A percentile compares a stretch with the other conserved stretches of the same genome.
Conservation (phyloP, 2,113 vertebrate genomes). For the Clarias macrocephalus region DNA sequence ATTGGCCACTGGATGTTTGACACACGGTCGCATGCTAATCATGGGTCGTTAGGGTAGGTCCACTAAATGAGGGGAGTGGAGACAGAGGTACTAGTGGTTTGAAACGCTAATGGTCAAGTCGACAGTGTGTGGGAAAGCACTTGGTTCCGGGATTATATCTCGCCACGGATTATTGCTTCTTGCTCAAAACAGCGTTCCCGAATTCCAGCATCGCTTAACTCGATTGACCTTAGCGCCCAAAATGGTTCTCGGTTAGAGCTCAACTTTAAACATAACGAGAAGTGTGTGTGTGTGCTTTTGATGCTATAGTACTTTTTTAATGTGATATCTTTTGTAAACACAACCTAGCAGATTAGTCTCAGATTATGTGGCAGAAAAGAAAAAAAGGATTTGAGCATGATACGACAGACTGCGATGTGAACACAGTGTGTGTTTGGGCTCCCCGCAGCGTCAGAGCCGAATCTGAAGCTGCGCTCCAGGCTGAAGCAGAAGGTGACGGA, state of each 20-base stretch:
- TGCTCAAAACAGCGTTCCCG: neutral
- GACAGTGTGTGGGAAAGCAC: slow-evolving; percentile 44
- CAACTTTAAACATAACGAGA: neutral
- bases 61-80: slow-evolving; percentile 55
- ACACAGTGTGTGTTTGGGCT: slow-evolving; percentile 15
- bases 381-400: slow-evolving; percentile 2
- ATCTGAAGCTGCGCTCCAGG: slow-evolving; percentile 92
- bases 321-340: neutral
- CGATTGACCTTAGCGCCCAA: slow-evolving; percentile 58
- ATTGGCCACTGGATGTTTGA: slow-evolving; percentile 44
- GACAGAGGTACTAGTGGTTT: slow-evolving; percentile 3
- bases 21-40: slow-evolving; percentile 45
- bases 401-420: neutral
- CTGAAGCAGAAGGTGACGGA: slow-evolving; percentile 98
- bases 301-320: neutral
- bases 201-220: slow-evolving; percentile 25
- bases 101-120: slow-evolving; percentile 47
- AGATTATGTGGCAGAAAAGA: neutral
- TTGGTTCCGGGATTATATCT: slow-evolving; percentile 26
- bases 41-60: slow-evolving; percentile 53
- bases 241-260: neutral
- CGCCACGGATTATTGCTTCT: slow-evolving; percentile 40
- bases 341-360: neutral
- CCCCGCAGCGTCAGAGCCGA: slow-evolving; percentile 89
- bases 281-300: neutral